Base-by-base conservation (phyloP, 2,888 invertebrate genomes). In the Magallana nippona region DNA sequence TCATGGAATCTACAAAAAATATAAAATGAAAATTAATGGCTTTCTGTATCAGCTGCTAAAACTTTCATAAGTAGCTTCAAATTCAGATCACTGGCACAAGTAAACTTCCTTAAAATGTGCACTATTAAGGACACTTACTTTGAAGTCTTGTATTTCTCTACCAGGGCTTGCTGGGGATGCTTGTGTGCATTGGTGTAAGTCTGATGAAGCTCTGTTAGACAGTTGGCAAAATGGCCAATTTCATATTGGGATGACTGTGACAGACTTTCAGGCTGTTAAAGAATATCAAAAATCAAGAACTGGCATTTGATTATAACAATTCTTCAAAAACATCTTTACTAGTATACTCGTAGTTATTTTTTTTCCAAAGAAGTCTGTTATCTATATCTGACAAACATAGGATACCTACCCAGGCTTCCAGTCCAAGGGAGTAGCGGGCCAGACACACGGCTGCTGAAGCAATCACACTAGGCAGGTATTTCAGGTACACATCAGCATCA, bases 401-500 rank as follows among this genome's bases (percentile, higher is more conserved):
- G 55, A n/a, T 11, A 84, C 90, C 88, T 89, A 94, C 93, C 94
- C 94, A 94, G 55, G 92, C 89, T 81, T 91, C 90, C 60, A 88
- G 83, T n/a, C 95, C 95, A 93, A 96, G 86, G 83, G 96, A 96
- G 93, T 97, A 96, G 79, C 97, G 96, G 0, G 98, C 97, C 55
- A 98, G 95, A 83, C 97, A 97, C 60, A 98, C 95, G 0, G 98
- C 96, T 55, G 97, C 96, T 5, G 97, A 96, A 2, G 98, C 98
- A 85, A 98, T 96, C 79, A 96, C 94, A 3, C 98, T 98, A 44
- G 98, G 97, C 88, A 96, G 94, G 94, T 95, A 98, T 91, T 96
- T 96, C 87, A 98, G 89, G 94, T 96, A 98, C 0, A 97, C 97
- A 91, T 98, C 98, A 2, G 97, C 97, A 93, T 98, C 98, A 90